phyloP scores from a whole-genome alignment of 2,113 vertebrate species.

The Ceratotherium simum region DNA sequence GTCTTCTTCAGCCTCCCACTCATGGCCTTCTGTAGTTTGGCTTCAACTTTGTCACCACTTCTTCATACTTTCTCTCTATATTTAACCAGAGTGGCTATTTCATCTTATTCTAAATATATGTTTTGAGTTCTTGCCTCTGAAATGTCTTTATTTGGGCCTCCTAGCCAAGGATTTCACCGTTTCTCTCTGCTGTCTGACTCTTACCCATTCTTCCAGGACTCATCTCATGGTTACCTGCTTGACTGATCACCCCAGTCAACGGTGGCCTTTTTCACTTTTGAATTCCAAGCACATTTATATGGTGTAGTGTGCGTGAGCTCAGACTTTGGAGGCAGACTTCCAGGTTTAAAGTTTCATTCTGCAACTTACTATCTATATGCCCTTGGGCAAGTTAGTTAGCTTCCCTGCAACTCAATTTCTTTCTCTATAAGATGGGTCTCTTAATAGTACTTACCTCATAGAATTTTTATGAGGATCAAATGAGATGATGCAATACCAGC shows the following conservation, averaged over 20 bases:
- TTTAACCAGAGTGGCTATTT: neutral
- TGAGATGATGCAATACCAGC: neutral
- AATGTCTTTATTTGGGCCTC: neutral
- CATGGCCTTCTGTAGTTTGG: neutral
- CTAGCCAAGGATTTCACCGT: neutral
- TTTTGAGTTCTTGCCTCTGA: slow-evolving; percentile 5
- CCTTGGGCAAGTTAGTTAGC: neutral
- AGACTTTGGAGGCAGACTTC: neutral
- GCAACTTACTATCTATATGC: neutral
- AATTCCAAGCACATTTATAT: neutral
- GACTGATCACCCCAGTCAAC: neutral
- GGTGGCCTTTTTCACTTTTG: neutral
- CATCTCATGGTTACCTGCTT: neutral
- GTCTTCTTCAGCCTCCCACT: neutral
- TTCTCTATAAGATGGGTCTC: neutral
- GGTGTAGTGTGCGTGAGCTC: neutral
- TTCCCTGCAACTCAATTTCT: neutral
- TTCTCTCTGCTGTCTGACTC: neutral
- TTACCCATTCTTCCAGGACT: neutral
- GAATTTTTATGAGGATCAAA: neutral
- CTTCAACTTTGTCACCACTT: neutral
- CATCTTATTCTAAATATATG: neutral
- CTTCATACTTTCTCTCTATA: neutral
- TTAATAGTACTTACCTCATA: neutral
- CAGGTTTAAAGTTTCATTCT: slow-evolving; percentile 10